A percentile compares a stretch with the other conserved stretches of the same genome.
These are phyloP conservation scores for Vireo griseus DNA, from an alignment of 2,797 vertebrate genomes.

Conservation along the genomic window DNA sequence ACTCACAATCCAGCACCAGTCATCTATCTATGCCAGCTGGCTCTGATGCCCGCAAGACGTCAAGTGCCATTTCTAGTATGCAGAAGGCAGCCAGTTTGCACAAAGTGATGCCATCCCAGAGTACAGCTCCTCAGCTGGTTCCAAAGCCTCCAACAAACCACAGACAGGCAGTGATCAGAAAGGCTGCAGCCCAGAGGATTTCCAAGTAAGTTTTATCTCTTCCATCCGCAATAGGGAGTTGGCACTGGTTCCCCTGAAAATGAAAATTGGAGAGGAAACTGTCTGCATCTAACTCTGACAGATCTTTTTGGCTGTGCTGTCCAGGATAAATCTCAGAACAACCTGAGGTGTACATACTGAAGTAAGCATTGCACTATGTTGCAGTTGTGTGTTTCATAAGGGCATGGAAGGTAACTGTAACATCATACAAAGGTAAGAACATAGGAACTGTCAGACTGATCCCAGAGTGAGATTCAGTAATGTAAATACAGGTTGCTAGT, in stretches of 20 bases:
- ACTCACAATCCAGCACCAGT: conserved; percentile 61
- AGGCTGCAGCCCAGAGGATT: conserved; percentile 78
- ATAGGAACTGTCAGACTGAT: neutral
- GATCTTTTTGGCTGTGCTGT: neutral
- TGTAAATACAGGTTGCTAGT: neutral
- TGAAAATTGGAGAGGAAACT: neutral
- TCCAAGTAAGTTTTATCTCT: conserved; percentile 83
- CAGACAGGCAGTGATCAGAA: conserved; percentile 78
- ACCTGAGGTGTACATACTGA: neutral
- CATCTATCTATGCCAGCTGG: conserved; percentile 54
- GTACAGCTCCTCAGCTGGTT: conserved; percentile 56
- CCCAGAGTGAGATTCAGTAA: neutral
- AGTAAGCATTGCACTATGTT: neutral
- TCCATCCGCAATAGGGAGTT: neutral
- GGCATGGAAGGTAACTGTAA: neutral
- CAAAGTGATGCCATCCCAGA: conserved; percentile 66
- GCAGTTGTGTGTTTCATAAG: neutral
- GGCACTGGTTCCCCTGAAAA: neutral
- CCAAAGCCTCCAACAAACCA: conserved; percentile 73
- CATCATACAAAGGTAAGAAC: neutral
- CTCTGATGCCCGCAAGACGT: conserved; percentile 64
- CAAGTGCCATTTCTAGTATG: conserved; percentile 67
- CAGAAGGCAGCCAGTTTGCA: conserved; percentile 69
- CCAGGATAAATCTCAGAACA: neutral
- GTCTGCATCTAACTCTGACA: neutral